Evolutionary conservation across 2,888 invertebrate genomes (phyloP).

Genomic region (Scrobipalpa costella): DNA sequence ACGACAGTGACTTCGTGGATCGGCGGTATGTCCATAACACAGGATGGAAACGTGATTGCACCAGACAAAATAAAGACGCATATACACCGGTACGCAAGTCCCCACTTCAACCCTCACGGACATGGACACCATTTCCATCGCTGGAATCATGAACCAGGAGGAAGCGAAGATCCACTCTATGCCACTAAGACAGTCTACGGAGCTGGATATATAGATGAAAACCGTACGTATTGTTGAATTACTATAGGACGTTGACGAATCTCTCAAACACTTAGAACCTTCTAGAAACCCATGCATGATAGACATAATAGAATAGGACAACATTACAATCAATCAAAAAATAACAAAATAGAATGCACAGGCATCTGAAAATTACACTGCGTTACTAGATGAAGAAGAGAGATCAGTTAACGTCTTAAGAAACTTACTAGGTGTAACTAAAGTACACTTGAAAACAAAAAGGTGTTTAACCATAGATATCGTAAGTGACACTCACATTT

Average conservation of each 20-base stretch:
- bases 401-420: constrained; percentile 57
- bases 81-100: constrained; percentile 76
- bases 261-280: constrained; percentile 33
- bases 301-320: constrained; percentile 25
- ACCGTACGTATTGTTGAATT: constrained; percentile 74
- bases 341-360: constrained; percentile 24
- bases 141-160: constrained; percentile 78
- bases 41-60: constrained; percentile 76
- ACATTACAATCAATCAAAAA: constrained; percentile 6
- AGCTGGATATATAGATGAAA: constrained; percentile 77
- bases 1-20: constrained; percentile 74
- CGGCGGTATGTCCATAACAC: constrained; percentile 79
- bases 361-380: constrained; percentile 15
- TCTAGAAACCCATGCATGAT: constrained; percentile 29
- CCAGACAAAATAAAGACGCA: constrained; percentile 78
- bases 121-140: constrained; percentile 76
- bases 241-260: constrained; percentile 49
- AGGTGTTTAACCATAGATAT: constrained; percentile 77
- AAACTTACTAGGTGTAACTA: constrained; percentile 48
- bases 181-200: constrained; percentile 82
- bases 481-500: constrained; percentile 68
- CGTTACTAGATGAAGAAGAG: constrained; percentile 36
- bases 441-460: constrained; percentile 55
- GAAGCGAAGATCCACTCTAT: constrained; percentile 74
- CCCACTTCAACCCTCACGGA: constrained; percentile 77